These are phyloP conservation scores for Papilio helenus DNA, from an alignment of 1,140 invertebrate genomes.

Conservation along the genomic window DNA sequence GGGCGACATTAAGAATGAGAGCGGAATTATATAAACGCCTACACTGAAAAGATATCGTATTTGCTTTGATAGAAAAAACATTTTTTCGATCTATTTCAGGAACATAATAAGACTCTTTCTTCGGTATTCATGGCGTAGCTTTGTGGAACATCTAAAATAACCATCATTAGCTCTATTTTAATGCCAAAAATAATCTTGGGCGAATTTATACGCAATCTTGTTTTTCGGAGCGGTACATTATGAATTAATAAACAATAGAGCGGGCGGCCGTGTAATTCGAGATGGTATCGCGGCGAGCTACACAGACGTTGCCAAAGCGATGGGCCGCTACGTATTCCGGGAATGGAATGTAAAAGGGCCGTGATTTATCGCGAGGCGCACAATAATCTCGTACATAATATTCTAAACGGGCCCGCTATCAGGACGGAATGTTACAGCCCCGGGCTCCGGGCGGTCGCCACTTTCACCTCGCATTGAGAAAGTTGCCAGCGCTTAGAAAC, in stretches of 20 bases:
- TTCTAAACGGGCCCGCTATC: slow-evolving; percentile 59
- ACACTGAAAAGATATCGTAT: too few species aligned
- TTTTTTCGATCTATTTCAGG: slow-evolving; percentile 1
- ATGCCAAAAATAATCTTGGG: background rate
- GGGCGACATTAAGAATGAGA: background rate
- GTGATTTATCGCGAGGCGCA: slow-evolving; percentile 49
- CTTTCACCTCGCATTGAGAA: slow-evolving; percentile 76
- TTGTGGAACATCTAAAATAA: background rate
- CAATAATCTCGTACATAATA: slow-evolving; percentile 51
- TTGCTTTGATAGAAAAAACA: background rate
- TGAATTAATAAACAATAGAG: slow-evolving; percentile 27
- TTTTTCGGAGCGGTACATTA: slow-evolving; percentile 4
- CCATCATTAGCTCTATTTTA: background rate
- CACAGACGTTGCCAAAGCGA: slow-evolving; percentile 23
- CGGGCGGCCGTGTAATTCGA: slow-evolving; percentile 13
- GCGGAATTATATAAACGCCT: too few species aligned
- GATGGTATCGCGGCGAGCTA: slow-evolving; percentile 16
- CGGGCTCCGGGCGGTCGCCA: slow-evolving; percentile 62
- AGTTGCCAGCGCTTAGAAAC: slow-evolving; percentile 73
- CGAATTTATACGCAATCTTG: slow-evolving; percentile 13
- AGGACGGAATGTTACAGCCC: slow-evolving; percentile 63
- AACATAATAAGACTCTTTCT: background rate
- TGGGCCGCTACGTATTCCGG: slow-evolving; percentile 26
- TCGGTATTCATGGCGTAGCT: background rate
- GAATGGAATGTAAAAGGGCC: slow-evolving; percentile 49